These are phyloP conservation scores for Limonius californicus DNA, from an alignment of 1,140 invertebrate genomes.

Conservation along the genomic window DNA sequence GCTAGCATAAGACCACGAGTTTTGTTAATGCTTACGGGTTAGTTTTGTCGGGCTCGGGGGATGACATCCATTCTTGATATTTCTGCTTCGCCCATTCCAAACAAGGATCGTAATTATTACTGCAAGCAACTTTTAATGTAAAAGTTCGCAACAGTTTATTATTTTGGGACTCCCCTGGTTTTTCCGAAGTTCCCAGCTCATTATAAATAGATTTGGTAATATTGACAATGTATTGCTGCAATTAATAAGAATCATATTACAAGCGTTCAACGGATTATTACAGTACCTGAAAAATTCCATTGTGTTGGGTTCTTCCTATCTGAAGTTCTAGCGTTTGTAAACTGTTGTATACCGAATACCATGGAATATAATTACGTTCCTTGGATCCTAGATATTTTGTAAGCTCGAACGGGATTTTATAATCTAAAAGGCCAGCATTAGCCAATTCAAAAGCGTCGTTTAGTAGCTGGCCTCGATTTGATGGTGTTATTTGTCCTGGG, in stretches of 20 bases:
- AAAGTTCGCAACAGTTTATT: constrained; percentile 35
- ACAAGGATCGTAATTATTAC: constrained; percentile 35
- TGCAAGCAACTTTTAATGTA: constrained; percentile 36
- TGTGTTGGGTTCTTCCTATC: constrained; percentile 37
- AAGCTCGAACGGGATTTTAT: constrained; percentile 57
- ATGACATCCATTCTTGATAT: constrained; percentile 36
- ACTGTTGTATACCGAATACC: constrained; percentile 38
- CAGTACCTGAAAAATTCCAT: constrained; percentile 5
- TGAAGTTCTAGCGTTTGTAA: constrained; percentile 32
- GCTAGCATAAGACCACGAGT: too few species aligned
- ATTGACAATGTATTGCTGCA: constrained; percentile 37
- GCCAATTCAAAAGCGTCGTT: constrained; percentile 54
- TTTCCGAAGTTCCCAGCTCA: constrained; percentile 31
- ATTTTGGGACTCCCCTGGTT: constrained; percentile 34
- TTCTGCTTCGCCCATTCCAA: constrained; percentile 34
- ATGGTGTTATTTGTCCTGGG: constrained; percentile 54
- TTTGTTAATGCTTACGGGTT: constrained; percentile 33
- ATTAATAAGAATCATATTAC: too few species aligned
- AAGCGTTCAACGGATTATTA: neutral
- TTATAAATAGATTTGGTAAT: constrained; percentile 36
- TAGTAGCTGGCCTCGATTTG: constrained; percentile 66
- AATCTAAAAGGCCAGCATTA: constrained; percentile 54
- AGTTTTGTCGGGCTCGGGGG: constrained; percentile 30
- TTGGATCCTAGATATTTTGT: constrained; percentile 56
- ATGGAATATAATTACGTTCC: constrained; percentile 40